phyloP scores from a whole-genome alignment of 2,113 vertebrate species.

The Pleuronectes platessa region DNA sequence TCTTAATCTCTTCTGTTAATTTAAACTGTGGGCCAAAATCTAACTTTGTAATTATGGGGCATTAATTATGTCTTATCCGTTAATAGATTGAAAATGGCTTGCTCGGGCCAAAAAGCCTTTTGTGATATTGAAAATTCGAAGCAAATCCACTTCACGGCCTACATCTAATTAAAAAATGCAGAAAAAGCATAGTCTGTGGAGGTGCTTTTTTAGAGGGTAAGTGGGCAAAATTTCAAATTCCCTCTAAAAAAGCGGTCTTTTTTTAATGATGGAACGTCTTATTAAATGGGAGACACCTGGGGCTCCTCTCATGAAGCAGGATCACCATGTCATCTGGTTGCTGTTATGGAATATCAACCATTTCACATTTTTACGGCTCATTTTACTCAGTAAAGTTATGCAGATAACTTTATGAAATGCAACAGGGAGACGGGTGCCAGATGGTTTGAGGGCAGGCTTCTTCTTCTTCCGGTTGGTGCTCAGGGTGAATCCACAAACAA shows the following conservation, averaged over 20 bases:
- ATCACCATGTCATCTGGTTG: not conserved
- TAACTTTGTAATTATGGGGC: conserved; percentile 42
- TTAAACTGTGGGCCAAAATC: conserved; percentile 38
- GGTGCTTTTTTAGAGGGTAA: not conserved
- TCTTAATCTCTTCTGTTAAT: conserved; percentile 47
- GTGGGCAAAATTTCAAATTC: not conserved
- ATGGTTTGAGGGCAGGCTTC: not conserved
- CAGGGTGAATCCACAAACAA: not conserved
- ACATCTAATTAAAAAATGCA: conserved; percentile 15
- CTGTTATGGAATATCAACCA: not conserved
- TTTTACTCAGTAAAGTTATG: not conserved
- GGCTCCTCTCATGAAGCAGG: not conserved
- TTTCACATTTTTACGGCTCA: not conserved
- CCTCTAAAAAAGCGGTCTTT: not conserved
- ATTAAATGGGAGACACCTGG: not conserved
- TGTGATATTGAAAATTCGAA: conserved; percentile 21
- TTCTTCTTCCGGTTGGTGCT: not conserved
- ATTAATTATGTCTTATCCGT: conserved; percentile 55
- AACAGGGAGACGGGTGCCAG: not conserved
- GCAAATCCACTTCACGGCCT: conserved; percentile 14
- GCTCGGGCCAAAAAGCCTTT: conserved; percentile 18
- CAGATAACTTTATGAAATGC: not conserved
- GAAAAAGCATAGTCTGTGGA: not conserved
- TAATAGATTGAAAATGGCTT: conserved; percentile 38
- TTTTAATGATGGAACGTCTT: not conserved